Percentiles rank a stretch among this genome's conserved stretches.
Evolutionary conservation across 1,140 invertebrate species (phyloP).

Genomic region (Cephus cinctus): DNA sequence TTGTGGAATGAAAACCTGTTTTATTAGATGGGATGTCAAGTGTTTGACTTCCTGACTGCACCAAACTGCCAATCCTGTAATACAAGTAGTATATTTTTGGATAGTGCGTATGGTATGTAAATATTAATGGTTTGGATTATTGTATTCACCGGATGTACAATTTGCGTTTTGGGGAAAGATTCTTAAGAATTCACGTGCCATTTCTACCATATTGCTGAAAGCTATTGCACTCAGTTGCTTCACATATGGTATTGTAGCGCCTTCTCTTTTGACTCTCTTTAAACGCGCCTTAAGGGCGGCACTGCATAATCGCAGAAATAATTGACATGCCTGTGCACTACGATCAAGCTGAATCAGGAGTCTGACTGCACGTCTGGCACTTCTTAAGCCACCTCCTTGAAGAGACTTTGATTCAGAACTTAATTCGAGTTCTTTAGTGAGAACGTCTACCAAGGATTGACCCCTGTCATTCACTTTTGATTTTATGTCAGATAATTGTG

Average conservation of each 20-base stretch:
- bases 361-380: constrained; percentile 80
- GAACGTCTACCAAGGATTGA: constrained; percentile 76
- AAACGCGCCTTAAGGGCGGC: constrained; percentile 79
- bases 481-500: constrained; percentile 47
- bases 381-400: constrained; percentile 84
- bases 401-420: constrained; percentile 81
- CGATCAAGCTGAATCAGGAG: constrained; percentile 85
- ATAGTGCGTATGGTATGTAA: background rate
- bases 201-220: constrained; percentile 85
- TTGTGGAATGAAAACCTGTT: constrained; percentile 91
- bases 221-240: constrained; percentile 83
- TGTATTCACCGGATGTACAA: constrained; percentile 67
- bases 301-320: constrained; percentile 84
- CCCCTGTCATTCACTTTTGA: constrained; percentile 63
- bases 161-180: constrained; percentile 75
- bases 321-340: constrained; percentile 75
- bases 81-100: constrained; percentile 6
- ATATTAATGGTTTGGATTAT: constrained; percentile 25
- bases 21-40: constrained; percentile 79
- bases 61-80: constrained; percentile 86
- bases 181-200: constrained; percentile 80
- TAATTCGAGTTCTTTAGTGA: constrained; percentile 86
- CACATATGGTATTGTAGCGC: constrained; percentile 82
- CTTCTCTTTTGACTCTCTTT: constrained; percentile 85
- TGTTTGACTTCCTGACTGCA: constrained; percentile 81